Conservation (phyloP, 2,888 invertebrate species). For the Apodemia mormo region DNA sequence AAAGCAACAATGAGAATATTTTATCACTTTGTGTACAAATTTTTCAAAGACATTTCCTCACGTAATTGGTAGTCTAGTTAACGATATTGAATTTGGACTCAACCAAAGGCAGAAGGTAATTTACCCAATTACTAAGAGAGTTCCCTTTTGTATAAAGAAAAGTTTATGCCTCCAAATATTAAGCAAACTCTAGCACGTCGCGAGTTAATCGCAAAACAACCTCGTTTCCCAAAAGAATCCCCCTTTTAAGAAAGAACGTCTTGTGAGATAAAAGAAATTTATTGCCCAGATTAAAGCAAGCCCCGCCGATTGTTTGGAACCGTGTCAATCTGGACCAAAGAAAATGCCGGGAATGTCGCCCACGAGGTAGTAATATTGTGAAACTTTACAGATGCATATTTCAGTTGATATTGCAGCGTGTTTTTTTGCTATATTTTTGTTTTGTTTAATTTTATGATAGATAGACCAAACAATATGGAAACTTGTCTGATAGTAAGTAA, state of each 20-base stretch:
- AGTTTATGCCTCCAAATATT: slow-evolving; percentile 20
- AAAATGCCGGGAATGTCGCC: slow-evolving; percentile 45
- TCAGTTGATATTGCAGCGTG: background rate
- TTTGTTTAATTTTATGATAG: background rate
- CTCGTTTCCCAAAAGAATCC: slow-evolving; percentile 47
- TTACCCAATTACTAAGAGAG: background rate
- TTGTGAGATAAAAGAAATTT: slow-evolving; percentile 69
- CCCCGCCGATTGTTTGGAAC: slow-evolving; percentile 60
- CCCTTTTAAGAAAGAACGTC: slow-evolving; percentile 47
- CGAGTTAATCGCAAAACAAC: slow-evolving; percentile 51
- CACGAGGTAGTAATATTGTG: slow-evolving; percentile 33
- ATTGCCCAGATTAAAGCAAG: slow-evolving; percentile 70
- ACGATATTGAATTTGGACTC: background rate
- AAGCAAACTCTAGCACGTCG: slow-evolving; percentile 24
- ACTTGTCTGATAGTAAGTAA: too few relatives aligned
- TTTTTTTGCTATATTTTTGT: background rate
- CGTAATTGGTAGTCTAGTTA: background rate
- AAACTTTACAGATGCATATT: slow-evolving; percentile 23
- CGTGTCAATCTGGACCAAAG: slow-evolving; percentile 62
- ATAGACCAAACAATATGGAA: too few relatives aligned
- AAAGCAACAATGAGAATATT: background rate
- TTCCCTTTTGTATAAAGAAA: slow-evolving; percentile 3
- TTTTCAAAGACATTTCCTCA: background rate
- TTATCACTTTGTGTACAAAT: background rate
- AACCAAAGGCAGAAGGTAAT: background rate